Evolutionary conservation across 2,888 invertebrate species (phyloP).

Genomic region (Andrena chrysosceles): DNA sequence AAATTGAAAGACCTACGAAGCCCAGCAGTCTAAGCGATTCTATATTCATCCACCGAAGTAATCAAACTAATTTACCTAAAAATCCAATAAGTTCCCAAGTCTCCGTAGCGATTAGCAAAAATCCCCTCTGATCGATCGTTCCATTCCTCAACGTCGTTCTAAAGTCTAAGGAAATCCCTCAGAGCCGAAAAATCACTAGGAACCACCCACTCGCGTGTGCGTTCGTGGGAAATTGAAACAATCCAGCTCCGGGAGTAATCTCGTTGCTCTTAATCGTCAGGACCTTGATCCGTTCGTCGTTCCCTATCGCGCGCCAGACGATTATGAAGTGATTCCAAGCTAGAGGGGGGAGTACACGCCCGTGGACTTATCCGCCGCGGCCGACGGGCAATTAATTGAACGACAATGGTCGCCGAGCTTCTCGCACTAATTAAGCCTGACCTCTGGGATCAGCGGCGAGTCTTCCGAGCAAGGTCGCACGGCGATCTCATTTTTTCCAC

Average conservation of each 20-base stretch:
- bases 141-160: background rate
- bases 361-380: conserved; percentile 62
- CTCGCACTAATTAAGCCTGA: conserved; percentile 68
- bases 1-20: background rate
- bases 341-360: conserved; percentile 33
- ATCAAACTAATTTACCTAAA: background rate
- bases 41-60: background rate
- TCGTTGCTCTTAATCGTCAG: conserved; percentile 60
- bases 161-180: background rate
- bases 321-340: conserved; percentile 51
- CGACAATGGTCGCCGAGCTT: conserved; percentile 65
- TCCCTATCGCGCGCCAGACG: conserved; percentile 61
- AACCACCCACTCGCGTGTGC: background rate
- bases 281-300: conserved; percentile 64
- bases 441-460: conserved; percentile 56
- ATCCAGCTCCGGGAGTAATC: conserved; percentile 44
- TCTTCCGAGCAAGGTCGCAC: conserved; percentile 52
- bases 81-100: background rate
- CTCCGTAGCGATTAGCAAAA: background rate
- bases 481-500: conserved; percentile 27
- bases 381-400: conserved; percentile 69
- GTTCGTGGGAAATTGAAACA: conserved; percentile 22
- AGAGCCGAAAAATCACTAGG: background rate
- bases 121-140: background rate
- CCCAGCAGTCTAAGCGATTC: background rate